phyloP scores from a whole-genome alignment of 1,140 invertebrate genomes.

The Sweltsa coloradensis region DNA sequence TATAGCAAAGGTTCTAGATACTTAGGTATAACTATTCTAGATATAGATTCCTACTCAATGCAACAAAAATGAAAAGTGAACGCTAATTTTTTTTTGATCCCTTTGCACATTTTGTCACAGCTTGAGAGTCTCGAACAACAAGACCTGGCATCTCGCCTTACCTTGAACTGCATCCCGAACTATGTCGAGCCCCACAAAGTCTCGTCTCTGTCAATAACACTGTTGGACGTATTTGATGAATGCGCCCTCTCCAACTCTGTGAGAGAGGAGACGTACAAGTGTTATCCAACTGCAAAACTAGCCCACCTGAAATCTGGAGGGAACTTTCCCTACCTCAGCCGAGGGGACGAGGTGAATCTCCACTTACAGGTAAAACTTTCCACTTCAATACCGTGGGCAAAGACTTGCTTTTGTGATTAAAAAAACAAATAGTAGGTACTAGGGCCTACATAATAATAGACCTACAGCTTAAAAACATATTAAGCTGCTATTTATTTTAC shows the following conservation, averaged over 20 bases:
- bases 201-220: conserved; percentile 54
- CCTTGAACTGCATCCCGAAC: conserved; percentile 70
- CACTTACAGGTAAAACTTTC: conserved; percentile 81
- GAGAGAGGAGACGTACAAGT: conserved; percentile 73
- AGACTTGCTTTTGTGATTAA: too few relatives aligned
- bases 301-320: conserved; percentile 81
- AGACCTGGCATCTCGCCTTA: conserved; percentile 75
- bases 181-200: conserved; percentile 71
- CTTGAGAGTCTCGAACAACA: conserved; percentile 68
- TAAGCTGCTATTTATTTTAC: too few relatives aligned
- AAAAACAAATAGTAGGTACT: too few relatives aligned
- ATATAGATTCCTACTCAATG: too few relatives aligned
- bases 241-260: conserved; percentile 66
- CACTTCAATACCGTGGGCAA: too few relatives aligned
- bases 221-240: conserved; percentile 86
- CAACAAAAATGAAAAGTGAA: too few relatives aligned
- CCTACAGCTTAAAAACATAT: too few relatives aligned
- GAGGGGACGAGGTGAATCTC: conserved; percentile 80
- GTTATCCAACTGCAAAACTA: conserved; percentile 76
- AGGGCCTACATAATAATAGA: too few relatives aligned
- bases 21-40: too few relatives aligned
- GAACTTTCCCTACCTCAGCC: conserved; percentile 84
- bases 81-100: too few relatives aligned
- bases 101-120: too few relatives aligned
- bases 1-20: too few relatives aligned